Evolutionary conservation across 2,888 invertebrate genomes (phyloP).

Genomic region (Theristus sp.): DNA sequence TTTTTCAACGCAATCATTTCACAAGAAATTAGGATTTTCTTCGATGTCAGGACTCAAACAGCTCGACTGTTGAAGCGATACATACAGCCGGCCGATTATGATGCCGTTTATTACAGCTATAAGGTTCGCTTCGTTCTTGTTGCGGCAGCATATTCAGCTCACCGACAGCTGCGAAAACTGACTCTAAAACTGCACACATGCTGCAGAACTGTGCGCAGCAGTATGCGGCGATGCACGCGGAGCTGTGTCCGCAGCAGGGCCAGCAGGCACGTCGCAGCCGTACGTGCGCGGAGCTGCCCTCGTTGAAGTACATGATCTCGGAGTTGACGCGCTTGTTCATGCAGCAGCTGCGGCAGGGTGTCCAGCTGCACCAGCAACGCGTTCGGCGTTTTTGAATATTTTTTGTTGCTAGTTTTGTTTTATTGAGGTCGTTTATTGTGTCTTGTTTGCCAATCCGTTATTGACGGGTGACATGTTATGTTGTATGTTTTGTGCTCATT

Average conservation of each 20-base stretch:
- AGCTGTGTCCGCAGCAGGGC: background rate
- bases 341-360: background rate
- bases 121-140: too few species aligned
- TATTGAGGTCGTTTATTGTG: too few species aligned
- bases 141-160: too few species aligned
- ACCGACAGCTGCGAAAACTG: too few species aligned
- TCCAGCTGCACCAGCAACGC: background rate
- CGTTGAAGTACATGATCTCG: background rate
- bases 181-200: too few species aligned
- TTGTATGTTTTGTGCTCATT: too few species aligned
- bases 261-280: background rate
- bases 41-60: background rate
- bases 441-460: too few species aligned
- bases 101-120: background rate
- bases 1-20: too few species aligned
- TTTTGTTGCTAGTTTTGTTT: too few species aligned
- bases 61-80: background rate
- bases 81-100: background rate
- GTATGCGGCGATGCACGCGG: background rate
- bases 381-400: background rate
- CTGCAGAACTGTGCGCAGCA: background rate
- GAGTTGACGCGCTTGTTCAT: background rate
- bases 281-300: background rate
- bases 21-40: too few species aligned
- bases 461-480: too few species aligned